phyloP scores from a whole-genome alignment of 2,888 invertebrate species.

The Nymphalis c-album region DNA sequence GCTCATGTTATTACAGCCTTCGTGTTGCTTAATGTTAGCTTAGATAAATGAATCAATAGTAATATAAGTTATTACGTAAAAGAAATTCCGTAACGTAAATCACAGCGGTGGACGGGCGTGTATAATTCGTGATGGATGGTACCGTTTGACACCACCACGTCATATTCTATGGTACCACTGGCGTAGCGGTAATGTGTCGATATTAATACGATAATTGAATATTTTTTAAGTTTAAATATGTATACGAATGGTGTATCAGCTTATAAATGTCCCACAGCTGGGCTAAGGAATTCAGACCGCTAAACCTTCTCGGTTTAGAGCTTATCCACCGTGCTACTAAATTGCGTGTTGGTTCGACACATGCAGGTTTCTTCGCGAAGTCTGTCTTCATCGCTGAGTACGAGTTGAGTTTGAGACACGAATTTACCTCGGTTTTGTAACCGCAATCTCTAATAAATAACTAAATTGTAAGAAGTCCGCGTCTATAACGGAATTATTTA shows the following conservation, averaged over 20 bases:
- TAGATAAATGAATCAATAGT: constrained; percentile 22
- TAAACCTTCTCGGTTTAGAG: too few species aligned
- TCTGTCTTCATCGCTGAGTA: too few species aligned
- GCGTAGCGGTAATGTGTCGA: constrained; percentile 3
- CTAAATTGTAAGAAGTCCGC: too few species aligned
- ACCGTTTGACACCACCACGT: constrained; percentile 31
- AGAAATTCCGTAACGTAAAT: constrained; percentile 25
- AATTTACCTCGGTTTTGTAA: too few species aligned
- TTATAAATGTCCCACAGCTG: too few species aligned
- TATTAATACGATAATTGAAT: not conserved
- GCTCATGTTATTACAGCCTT: not conserved
- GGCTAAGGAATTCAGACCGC: too few species aligned
- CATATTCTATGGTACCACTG: constrained; percentile 3
- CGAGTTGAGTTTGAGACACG: too few species aligned
- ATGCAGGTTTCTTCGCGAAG: too few species aligned
- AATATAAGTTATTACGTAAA: constrained; percentile 41
- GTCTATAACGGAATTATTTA: too few species aligned
- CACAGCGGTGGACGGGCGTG: constrained; percentile 43
- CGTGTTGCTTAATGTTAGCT: not conserved
- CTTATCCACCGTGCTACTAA: too few species aligned
- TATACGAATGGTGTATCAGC: not conserved
- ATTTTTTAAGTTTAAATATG: not conserved
- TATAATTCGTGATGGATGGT: constrained; percentile 47
- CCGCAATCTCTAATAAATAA: too few species aligned
- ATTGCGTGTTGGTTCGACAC: too few species aligned